A percentile compares a stretch with the other conserved stretches of the same genome.
phyloP scores from a whole-genome alignment of 92 coral and sea anemone genomes.

The Zoanthus sociatus region DNA sequence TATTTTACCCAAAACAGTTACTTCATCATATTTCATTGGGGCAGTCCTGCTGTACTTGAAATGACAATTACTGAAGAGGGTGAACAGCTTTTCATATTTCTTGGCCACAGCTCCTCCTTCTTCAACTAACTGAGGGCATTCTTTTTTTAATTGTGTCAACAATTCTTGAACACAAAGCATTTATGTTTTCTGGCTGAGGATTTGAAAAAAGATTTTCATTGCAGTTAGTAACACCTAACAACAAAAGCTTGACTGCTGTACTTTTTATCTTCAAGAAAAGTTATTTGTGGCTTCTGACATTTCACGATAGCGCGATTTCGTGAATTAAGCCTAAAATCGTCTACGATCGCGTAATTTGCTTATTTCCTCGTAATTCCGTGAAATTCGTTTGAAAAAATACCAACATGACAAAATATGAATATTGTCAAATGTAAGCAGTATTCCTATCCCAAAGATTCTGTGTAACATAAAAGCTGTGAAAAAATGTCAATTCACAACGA shows the following conservation, averaged over 20 bases:
- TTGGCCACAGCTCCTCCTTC: slow-evolving; percentile 23
- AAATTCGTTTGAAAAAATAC: no score
- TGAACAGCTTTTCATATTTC: slow-evolving; percentile 19
- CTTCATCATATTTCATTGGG: slow-evolving; percentile 28
- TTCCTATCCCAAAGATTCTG: no score
- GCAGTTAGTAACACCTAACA: neutral
- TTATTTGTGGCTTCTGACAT: neutral
- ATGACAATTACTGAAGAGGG: neutral
- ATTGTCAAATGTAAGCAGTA: no score
- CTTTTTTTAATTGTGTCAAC: slow-evolving; percentile 22
- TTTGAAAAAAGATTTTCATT: slow-evolving; percentile 3
- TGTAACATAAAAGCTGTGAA: no score
- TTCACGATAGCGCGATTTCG: no score
- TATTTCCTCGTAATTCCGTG: no score
- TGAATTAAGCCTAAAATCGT: no score
- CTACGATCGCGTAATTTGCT: no score
- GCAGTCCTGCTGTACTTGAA: slow-evolving; percentile 7
- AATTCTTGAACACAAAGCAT: neutral
- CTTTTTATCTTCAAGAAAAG: no score
- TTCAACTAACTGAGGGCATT: slow-evolving; percentile 13
- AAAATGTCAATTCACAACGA: no score
- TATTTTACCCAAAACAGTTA: slow-evolving; percentile 19
- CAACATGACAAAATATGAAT: no score
- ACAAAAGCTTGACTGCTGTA: neutral
- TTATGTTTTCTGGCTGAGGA: slow-evolving; percentile 19